Evolutionary conservation across 2,797 vertebrate genomes (phyloP), one percentile per base, ranked within the genome.

Genomic region (Myotis daubentonii): DNA sequence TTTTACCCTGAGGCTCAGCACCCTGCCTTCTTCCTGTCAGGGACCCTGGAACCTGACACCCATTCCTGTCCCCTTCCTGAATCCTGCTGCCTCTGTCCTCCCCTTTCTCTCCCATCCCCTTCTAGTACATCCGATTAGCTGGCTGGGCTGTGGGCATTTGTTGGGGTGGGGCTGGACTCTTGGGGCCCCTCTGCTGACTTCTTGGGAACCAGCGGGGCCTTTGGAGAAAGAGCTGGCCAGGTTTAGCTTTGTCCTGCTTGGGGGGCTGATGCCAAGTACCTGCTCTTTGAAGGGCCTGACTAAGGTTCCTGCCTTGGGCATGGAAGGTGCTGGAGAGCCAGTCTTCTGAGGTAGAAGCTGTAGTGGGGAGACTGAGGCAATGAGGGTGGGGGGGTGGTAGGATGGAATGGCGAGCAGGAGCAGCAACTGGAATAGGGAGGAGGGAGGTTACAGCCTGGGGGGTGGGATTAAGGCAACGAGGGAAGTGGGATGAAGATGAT

Each of bases 311-410:
- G 41, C 41, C 74, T 51, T 3, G 17, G 62, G 98, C 98, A 22
- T 98, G 98, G 95, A 98, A 99, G 98, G 98, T 99, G 98, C 97
- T 96, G 49, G 44, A 85, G 20, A 74, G n/a, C 74, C 86, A 36
- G 15, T 44, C 60, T 92, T 4, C 5, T 1, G 15, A 68, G n/a
- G n/a, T 71, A 66, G 87, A 70, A n/a, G 55, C 70, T 60, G 66
- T 7, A 6, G 8, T 85, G 79, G 78, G 78, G 86, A 94, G 30
- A 65, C 49, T 57, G 81, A 89, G 87, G 55, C 33, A 30, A 2
- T 70, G 47, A 76, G 65, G 57, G 41, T 66, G 36, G 20, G 44
- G 20, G 19, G 38, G 19, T 19, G 36, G 66, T 44, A 51, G 49
- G 41, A 23, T 55, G 70, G 22, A 66, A 49, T 57, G 65, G 28